Conservation (phyloP, 1,140 invertebrate species). For the Eufriesea mexicana region DNA sequence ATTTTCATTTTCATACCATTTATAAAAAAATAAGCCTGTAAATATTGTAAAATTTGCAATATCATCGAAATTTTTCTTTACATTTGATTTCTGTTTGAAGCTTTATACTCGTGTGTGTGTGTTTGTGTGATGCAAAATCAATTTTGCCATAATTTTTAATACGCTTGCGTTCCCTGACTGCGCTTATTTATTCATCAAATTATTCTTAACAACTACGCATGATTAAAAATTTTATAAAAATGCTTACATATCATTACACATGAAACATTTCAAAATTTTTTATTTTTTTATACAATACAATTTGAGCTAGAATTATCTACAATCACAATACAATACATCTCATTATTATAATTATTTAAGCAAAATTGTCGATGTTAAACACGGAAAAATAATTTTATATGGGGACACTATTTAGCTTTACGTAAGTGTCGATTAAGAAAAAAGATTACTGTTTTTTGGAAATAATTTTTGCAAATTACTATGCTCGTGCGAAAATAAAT, state of each 20-base stretch:
- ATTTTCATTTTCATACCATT: neutral
- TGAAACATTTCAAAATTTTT: conserved; percentile 6
- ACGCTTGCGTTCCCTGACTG: neutral
- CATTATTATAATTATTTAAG: neutral
- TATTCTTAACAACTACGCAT: conserved; percentile 6
- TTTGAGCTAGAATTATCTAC: neutral
- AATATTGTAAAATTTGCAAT: neutral
- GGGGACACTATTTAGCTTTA: neutral
- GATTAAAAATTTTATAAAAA: conserved; percentile 1
- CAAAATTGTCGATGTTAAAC: neutral
- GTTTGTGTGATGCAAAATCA: neutral
- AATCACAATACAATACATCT: neutral
- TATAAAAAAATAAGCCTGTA: neutral
- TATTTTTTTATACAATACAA: conserved; percentile 7
- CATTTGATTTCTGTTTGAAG: conserved; percentile 9
- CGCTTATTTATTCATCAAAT: conserved; percentile 1
- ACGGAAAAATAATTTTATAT: neutral
- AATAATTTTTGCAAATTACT: conserved; percentile 11
- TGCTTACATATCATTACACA: conserved; percentile 27
- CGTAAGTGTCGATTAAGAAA: neutral
- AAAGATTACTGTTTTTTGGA: neutral
- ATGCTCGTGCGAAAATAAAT: conserved; percentile 26
- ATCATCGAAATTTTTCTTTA: neutral
- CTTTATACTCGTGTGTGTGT: neutral
- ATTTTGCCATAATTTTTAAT: neutral